Conservation (phyloP, 2,888 invertebrate species). For the Cynaeus angustus region DNA sequence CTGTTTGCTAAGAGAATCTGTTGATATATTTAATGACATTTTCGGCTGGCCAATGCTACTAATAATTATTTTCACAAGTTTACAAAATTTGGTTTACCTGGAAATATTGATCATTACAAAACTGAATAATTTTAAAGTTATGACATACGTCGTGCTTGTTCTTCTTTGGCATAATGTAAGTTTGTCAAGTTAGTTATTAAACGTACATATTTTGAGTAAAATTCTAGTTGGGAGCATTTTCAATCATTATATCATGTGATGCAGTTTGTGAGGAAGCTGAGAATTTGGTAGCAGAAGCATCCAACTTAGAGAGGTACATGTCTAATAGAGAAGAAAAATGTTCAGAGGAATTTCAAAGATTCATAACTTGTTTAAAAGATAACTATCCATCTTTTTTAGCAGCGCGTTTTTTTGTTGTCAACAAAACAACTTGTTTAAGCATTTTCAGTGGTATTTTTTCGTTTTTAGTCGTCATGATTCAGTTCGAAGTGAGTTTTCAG, state of each 20-base stretch:
- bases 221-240: constrained; percentile 40
- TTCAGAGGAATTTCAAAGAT: constrained; percentile 6
- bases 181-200: background rate
- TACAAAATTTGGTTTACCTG: constrained; percentile 4
- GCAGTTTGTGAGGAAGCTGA: background rate
- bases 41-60: constrained; percentile 45
- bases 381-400: background rate
- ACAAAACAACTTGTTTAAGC: background rate
- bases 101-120: background rate
- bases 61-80: background rate
- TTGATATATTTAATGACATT: constrained; percentile 11
- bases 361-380: background rate
- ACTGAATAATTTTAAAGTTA: too few relatives aligned
- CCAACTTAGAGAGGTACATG: constrained; percentile 8
- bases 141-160: too few relatives aligned
- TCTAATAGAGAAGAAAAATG: background rate
- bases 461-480: constrained; percentile 2
- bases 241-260: constrained; percentile 23
- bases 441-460: background rate
- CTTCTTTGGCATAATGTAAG: constrained; percentile 3
- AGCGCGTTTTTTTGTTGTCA: constrained; percentile 8
- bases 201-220: too few relatives aligned
- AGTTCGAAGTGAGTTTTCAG: background rate
- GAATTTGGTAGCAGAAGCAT: background rate
- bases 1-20: background rate